Evolutionary conservation across 2,113 vertebrate genomes (phyloP).

Genomic region (Hemiscyllium ocellatum): DNA sequence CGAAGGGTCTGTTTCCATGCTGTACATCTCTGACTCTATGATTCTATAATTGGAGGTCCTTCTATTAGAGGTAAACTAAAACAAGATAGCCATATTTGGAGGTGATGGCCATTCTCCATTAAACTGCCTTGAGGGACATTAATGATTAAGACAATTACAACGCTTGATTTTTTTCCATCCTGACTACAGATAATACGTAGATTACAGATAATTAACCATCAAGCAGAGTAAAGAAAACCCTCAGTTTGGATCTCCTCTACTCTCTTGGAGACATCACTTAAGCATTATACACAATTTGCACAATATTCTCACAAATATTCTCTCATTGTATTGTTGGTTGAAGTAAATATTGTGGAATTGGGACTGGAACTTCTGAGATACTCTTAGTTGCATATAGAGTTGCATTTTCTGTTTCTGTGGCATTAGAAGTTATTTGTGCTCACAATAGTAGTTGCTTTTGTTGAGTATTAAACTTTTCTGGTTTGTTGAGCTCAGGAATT

Average conservation of each 20-base stretch:
- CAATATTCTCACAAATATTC: background rate
- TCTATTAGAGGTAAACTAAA: background rate
- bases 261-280: background rate
- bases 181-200: background rate
- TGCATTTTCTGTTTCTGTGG: too few relatives aligned
- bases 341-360: background rate
- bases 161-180: background rate
- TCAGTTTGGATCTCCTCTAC: background rate
- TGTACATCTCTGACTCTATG: too few relatives aligned
- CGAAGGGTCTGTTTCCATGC: too few relatives aligned
- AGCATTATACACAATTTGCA: background rate
- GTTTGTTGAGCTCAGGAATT: background rate
- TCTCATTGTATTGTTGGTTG: background rate
- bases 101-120: background rate
- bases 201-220: background rate
- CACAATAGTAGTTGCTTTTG: background rate
- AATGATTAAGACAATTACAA: background rate
- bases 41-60: background rate
- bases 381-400: background rate
- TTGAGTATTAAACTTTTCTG: background rate
- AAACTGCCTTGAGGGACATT: background rate
- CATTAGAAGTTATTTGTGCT: background rate
- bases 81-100: background rate
- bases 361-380: background rate
- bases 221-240: background rate